Percentiles rank a stretch among this genome's conserved stretches.
These are phyloP conservation scores for Crotalus viridis DNA, from an alignment of 2,113 vertebrate genomes.

Conservation along the genomic window DNA sequence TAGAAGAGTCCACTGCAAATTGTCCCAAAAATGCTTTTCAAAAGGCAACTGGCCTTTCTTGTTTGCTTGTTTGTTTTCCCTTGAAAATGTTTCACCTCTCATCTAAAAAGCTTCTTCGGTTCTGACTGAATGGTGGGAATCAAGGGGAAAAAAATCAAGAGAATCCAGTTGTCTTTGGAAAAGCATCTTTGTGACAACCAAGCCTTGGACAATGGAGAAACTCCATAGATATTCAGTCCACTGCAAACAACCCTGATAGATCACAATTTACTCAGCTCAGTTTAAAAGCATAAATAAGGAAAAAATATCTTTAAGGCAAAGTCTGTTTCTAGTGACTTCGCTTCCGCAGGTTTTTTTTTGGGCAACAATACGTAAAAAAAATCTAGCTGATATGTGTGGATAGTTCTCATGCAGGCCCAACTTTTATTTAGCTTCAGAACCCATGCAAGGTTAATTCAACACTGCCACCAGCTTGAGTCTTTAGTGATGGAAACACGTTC, in stretches of 20 bases:
- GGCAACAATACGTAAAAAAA: neutral
- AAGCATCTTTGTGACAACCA: neutral
- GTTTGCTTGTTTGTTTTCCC: too few species aligned
- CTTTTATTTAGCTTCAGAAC: neutral
- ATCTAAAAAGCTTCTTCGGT: neutral
- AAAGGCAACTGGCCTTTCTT: neutral
- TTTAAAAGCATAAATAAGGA: neutral
- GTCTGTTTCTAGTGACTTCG: neutral
- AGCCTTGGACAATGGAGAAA: neutral
- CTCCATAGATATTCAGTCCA: neutral
- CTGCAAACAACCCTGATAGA: neutral
- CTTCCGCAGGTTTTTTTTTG: neutral
- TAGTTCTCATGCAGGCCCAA: neutral
- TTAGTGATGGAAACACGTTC: neutral
- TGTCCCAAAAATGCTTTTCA: neutral
- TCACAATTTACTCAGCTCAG: neutral
- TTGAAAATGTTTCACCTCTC: neutral
- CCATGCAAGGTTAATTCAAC: neutral
- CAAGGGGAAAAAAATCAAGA: neutral
- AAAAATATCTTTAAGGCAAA: neutral
- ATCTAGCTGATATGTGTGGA: neutral
- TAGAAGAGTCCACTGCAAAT: neutral
- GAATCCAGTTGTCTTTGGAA: neutral
- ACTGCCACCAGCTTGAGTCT: neutral
- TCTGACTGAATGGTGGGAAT: neutral